phyloP scores from a whole-genome alignment of 2,888 invertebrate genomes.

The Sinopyrophorus schimmeli region DNA sequence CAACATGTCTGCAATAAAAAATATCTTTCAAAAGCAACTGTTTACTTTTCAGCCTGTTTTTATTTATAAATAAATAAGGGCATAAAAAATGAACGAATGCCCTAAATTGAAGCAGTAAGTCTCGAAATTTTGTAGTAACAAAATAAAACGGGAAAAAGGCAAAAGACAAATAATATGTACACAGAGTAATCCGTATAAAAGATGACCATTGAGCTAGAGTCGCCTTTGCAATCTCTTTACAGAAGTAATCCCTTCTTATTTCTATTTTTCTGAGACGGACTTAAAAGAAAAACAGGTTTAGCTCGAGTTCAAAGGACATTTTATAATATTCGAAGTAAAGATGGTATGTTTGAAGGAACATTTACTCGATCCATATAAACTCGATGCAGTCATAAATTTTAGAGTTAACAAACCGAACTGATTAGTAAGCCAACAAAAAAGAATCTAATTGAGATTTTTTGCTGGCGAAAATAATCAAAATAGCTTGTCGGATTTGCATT shows the following conservation, averaged over 20 bases:
- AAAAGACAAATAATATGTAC: conserved; percentile 1
- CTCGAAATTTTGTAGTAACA: not conserved
- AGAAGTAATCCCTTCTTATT: not conserved
- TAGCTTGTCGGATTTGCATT: conserved; percentile 11
- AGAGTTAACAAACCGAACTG: conserved; percentile 8
- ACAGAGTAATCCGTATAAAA: conserved; percentile 4
- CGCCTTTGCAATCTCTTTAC: not conserved
- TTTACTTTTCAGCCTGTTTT: no score
- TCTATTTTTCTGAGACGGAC: not conserved
- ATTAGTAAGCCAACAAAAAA: conserved; percentile 11
- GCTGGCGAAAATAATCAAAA: conserved; percentile 13
- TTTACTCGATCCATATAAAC: not conserved
- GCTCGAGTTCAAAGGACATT: not conserved
- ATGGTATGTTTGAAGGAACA: conserved; percentile 1
- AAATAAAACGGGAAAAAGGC: conserved; percentile 3
- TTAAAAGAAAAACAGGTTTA: not conserved
- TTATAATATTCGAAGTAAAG: conserved; percentile 5
- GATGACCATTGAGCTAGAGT: not conserved
- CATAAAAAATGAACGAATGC: not conserved
- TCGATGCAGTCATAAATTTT: conserved; percentile 9
- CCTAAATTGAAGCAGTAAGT: not conserved
- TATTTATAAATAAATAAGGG: not conserved
- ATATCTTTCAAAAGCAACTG: no score
- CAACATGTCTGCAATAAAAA: not conserved
- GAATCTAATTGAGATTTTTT: conserved; percentile 6